Percentiles rank a stretch among this genome's conserved stretches.
phyloP scores from a whole-genome alignment of 2,888 invertebrate genomes.

The Aleiodes alternator region DNA sequence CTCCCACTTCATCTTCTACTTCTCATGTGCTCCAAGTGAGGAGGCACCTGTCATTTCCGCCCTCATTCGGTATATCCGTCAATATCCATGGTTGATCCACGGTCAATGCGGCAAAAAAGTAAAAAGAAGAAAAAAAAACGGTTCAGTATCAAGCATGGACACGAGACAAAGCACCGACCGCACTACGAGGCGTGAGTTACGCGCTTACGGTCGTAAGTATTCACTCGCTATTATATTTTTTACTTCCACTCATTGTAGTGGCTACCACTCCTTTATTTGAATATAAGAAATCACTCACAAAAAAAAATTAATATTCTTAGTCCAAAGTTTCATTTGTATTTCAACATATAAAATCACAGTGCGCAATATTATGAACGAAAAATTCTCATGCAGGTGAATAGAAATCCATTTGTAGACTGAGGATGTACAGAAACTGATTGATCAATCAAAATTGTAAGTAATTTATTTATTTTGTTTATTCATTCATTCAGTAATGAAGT shows the following conservation, averaged over 20 bases:
- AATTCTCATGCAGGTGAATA: too few species aligned
- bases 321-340: too few species aligned
- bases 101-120: conserved; percentile 8
- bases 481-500: too few species aligned
- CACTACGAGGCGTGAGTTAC: conserved; percentile 1
- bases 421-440: too few species aligned
- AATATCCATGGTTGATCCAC: not conserved
- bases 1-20: too few species aligned
- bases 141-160: conserved; percentile 3
- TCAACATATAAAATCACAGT: too few species aligned
- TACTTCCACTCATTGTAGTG: not conserved
- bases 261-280: not conserved
- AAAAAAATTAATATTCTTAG: not conserved
- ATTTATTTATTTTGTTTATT: too few species aligned
- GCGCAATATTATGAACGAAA: too few species aligned
- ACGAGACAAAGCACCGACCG: conserved; percentile 9
- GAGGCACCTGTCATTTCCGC: too few species aligned
- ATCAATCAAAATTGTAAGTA: too few species aligned
- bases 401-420: too few species aligned
- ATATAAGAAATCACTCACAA: not conserved
- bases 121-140: not conserved
- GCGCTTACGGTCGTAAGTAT: not conserved
- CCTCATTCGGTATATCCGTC: not conserved
- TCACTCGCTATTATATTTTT: conserved; percentile 1
- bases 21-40: too few species aligned